Conservation (phyloP, 2,888 invertebrate genomes). For the Cephus spinipes region DNA sequence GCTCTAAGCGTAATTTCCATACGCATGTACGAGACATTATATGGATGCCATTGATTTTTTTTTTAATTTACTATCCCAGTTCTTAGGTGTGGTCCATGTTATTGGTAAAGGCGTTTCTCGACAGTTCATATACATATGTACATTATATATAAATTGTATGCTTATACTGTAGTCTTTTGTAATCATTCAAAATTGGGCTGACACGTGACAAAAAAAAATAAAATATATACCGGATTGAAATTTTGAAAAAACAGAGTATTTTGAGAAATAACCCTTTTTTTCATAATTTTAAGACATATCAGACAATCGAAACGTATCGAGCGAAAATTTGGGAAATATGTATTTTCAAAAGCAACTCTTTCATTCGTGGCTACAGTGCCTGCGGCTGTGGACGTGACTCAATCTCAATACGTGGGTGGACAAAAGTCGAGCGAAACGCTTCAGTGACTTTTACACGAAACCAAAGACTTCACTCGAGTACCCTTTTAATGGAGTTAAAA, state of each 20-base stretch:
- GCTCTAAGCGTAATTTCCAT: slow-evolving; percentile 13
- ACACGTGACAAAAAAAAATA: neutral
- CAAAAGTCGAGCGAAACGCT: neutral
- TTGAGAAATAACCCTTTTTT: neutral
- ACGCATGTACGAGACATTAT: neutral
- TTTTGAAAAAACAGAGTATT: neutral
- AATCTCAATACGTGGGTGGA: neutral
- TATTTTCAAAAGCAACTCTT: neutral
- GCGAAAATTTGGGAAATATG: neutral
- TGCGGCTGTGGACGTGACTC: neutral
- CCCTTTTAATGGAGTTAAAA: neutral
- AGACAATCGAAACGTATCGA: neutral
- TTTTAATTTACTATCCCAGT: neutral
- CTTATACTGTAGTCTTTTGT: neutral
- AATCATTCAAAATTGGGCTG: neutral
- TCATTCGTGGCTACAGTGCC: neutral
- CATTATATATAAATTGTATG: neutral
- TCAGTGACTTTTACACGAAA: neutral
- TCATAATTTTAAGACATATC: neutral
- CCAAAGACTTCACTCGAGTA: neutral
- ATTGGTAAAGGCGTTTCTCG: neutral
- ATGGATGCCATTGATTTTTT: neutral
- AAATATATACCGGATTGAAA: neutral
- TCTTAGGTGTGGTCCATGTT: neutral
- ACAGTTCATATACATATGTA: neutral